These are phyloP conservation scores for Candidula unifasciata DNA, from an alignment of 2,888 invertebrate genomes.

Conservation along the genomic window DNA sequence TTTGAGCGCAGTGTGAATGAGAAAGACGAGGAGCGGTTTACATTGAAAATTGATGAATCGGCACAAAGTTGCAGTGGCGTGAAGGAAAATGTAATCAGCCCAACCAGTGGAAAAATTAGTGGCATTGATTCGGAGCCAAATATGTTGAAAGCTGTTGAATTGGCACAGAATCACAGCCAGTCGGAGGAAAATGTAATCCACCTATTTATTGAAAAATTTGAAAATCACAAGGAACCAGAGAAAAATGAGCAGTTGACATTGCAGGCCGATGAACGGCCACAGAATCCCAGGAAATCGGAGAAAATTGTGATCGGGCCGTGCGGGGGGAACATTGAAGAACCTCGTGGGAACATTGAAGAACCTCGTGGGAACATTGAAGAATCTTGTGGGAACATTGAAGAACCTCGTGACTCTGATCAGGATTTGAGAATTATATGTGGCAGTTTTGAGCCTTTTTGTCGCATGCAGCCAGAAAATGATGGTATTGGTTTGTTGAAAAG, in stretches of 20 bases:
- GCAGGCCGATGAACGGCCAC: too few species aligned
- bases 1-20: conserved; percentile 17
- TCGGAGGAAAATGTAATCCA: neutral
- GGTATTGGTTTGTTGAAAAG: conserved; percentile 1
- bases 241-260: too few species aligned
- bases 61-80: neutral
- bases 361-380: too few species aligned
- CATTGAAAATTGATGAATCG: neutral
- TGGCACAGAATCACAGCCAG: neutral
- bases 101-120: neutral
- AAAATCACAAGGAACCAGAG: neutral
- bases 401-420: neutral
- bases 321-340: too few species aligned
- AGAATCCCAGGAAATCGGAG: too few species aligned
- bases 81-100: neutral
- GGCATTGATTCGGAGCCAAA: neutral
- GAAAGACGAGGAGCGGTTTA: neutral
- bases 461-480: neutral
- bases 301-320: too few species aligned
- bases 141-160: neutral
- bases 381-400: too few species aligned
- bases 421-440: conserved; percentile 6
- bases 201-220: neutral
- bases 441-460: neutral
- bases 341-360: too few species aligned